A percentile compares a stretch with the other conserved stretches of the same genome.
Evolutionary conservation across 2,113 vertebrate species (phyloP).

Genomic region (Oenanthe oenanthe): DNA sequence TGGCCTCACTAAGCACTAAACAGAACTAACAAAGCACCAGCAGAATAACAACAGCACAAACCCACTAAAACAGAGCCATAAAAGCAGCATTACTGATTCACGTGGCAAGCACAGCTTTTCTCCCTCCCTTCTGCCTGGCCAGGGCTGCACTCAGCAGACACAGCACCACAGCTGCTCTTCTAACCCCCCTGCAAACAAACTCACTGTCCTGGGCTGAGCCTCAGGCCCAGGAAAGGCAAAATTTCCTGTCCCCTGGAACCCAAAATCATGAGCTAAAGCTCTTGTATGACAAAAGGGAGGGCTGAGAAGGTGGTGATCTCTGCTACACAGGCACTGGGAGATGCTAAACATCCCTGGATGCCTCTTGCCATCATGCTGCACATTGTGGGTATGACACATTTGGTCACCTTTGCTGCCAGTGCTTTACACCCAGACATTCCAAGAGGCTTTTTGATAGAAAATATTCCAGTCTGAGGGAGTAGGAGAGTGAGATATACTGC

Average conservation of each 20-base stretch:
- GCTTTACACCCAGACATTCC: not conserved
- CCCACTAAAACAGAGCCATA: not conserved
- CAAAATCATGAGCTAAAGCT: not conserved
- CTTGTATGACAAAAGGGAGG: not conserved
- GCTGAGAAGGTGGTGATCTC: not conserved
- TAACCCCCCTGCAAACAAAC: not conserved
- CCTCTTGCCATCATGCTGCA: not conserved
- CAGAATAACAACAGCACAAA: not conserved
- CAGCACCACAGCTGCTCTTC: not conserved
- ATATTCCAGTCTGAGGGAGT: not conserved
- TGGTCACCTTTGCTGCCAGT: not conserved
- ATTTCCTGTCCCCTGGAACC: not conserved
- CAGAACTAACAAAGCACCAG: not conserved
- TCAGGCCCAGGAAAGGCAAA: not conserved
- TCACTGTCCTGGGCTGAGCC: fast-evolving
- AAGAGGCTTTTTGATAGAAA: not conserved
- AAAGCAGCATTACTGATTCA: not conserved
- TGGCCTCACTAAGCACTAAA: not conserved
- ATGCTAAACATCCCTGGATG: not conserved
- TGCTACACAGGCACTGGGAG: not conserved
- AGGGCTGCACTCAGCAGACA: not conserved
- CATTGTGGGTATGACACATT: fast-evolving
- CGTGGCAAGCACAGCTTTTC: not conserved
- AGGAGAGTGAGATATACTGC: not conserved
- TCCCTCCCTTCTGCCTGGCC: not conserved